These are phyloP conservation scores for Cephalopholis sonnerati DNA, from an alignment of 2,113 vertebrate species.

Conservation along the genomic window DNA sequence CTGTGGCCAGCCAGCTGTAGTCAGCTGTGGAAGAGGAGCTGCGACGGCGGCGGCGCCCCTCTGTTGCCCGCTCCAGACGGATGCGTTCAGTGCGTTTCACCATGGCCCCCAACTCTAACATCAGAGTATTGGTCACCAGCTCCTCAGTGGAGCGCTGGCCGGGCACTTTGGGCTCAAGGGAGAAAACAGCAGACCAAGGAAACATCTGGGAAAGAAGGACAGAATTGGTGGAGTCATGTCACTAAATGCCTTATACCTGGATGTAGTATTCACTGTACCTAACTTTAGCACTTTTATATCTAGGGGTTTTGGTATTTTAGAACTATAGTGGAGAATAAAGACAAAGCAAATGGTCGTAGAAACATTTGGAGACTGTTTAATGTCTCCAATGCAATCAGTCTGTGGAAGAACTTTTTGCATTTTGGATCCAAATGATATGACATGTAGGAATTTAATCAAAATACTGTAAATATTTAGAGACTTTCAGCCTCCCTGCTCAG, in stretches of 20 bases:
- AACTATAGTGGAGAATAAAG: too few species aligned
- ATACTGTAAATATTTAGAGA: background rate
- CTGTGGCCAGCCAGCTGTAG: constrained; percentile 86
- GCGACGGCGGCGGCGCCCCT: constrained; percentile 73
- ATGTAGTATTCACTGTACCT: background rate
- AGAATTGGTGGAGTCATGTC: background rate
- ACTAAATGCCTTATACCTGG: background rate
- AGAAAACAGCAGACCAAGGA: constrained; percentile 85
- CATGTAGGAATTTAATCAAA: background rate
- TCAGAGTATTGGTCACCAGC: constrained; percentile 87
- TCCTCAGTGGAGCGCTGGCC: constrained; percentile 82
- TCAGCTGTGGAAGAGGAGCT: constrained; percentile 82
- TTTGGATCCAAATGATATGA: background rate
- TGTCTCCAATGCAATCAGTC: background rate
- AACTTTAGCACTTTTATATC: background rate
- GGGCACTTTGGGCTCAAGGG: constrained; percentile 82
- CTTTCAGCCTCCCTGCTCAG: background rate
- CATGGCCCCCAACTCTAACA: constrained; percentile 86
- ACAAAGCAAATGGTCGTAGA: background rate
- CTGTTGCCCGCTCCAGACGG: constrained; percentile 76
- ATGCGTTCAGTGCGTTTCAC: constrained; percentile 86
- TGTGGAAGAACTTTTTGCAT: background rate
- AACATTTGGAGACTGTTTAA: background rate
- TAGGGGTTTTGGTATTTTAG: background rate
- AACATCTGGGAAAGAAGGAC: constrained; percentile 79